Base-by-base conservation (phyloP, 2,113 vertebrate species). In the Oreochromis aureus region DNA sequence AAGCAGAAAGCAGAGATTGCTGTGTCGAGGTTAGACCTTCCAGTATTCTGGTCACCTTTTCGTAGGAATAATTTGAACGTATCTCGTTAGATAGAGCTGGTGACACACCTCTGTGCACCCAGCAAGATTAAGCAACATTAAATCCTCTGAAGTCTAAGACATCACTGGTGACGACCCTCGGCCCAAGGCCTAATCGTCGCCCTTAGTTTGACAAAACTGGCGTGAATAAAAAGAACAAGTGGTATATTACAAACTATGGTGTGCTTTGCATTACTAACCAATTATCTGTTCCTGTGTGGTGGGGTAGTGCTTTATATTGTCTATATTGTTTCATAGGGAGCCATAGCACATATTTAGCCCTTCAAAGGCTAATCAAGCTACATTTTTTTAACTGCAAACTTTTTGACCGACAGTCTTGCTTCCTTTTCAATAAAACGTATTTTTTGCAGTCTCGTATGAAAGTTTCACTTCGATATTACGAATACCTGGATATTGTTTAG, bases 1-100 rank as follows among this genome's bases (percentile, higher is more conserved):
- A 98, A 98, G 96, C 98, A 99, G 97, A 99, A 99, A 85, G 98
- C 98, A 0, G 98, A 99, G 96, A 99, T 99, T 2, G 98, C 98
- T 0, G 97, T 98, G 5, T 99, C 99, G 89, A 98, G 99, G 99
- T 99, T 93, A 95, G 96, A 19, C 4, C 13, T 39, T 53, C 8
- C 58, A 78, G 27, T 32, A 78, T 11, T 53, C 10, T 78, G 10
- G 30, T 78, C 69, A 2, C 8, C 1, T 9, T 15, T 10, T 73
- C 0, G 3, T 46, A 46, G 69, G 69, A 76, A 76, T 22, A 48
- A 48, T 48, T 30, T 30, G 24, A 44, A 48, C 0, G 0, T 48
- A 48, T 48, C 24, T 76, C 6, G 3, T 48, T 27, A 48, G 69
- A 19, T 30, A 7, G 44, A 76, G 41, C 41, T 73, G 69, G 15